Percentiles rank a stretch among this genome's conserved stretches.
phyloP scores from a whole-genome alignment of 1,140 invertebrate species.

The Diachasma alloeum region DNA sequence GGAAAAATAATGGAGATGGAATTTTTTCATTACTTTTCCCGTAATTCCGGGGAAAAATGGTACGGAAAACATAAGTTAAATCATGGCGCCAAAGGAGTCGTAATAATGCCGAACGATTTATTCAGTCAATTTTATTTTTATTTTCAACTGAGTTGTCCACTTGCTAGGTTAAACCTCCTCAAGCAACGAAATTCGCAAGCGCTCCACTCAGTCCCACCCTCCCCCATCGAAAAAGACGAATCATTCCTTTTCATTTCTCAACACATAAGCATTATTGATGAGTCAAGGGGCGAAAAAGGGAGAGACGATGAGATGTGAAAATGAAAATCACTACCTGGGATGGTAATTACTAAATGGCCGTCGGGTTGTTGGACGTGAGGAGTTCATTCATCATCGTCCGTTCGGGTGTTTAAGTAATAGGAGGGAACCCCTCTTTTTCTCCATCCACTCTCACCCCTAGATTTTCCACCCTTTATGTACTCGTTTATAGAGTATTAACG shows the following conservation, averaged over 20 bases:
- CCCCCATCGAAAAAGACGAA: background rate
- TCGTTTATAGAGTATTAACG: constrained; percentile 14
- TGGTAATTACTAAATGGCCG: constrained; percentile 64
- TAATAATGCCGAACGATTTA: too few species aligned
- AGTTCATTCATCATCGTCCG: constrained; percentile 35
- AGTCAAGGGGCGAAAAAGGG: constrained; percentile 17
- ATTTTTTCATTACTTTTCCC: too few species aligned
- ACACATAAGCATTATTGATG: constrained; percentile 54
- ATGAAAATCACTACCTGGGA: constrained; percentile 52
- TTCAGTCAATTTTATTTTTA: too few species aligned
- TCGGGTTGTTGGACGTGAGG: constrained; percentile 17
- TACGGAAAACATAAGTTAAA: too few species aligned
- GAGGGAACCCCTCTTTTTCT: background rate
- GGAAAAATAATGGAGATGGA: too few species aligned
- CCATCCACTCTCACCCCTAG: background rate
- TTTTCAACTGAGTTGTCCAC: too few species aligned
- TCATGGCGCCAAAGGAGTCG: too few species aligned
- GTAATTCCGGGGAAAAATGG: too few species aligned
- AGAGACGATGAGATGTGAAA: constrained; percentile 52
- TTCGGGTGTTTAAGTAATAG: background rate
- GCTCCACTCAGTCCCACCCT: too few species aligned
- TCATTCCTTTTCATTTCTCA: background rate
- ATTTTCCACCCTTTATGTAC: constrained; percentile 12
- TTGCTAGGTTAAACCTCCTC: too few species aligned
- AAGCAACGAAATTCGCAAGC: too few species aligned